Percentiles rank a stretch among this genome's conserved stretches.
phyloP scores from a whole-genome alignment of 2,888 invertebrate genomes.

The Oxycera nigricornis region DNA sequence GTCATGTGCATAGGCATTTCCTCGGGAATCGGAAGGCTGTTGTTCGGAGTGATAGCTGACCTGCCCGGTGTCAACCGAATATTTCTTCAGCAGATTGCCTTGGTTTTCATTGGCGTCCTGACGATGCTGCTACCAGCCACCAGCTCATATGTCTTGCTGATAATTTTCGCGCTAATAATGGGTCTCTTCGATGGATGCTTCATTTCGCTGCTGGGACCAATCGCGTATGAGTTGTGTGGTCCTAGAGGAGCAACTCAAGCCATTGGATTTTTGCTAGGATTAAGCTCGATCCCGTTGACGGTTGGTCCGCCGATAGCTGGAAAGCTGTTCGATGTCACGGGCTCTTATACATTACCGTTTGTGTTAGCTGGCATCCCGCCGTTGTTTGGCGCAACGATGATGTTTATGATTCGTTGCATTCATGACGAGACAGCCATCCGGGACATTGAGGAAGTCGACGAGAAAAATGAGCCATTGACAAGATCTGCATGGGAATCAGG shows the following conservation, averaged over 20 bases:
- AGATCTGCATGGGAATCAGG: conserved; percentile 50
- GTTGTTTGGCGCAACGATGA: conserved; percentile 76
- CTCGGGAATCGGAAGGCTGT: conserved; percentile 82
- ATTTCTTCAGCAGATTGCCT: conserved; percentile 84
- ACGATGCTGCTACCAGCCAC: conserved; percentile 80
- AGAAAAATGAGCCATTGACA: conserved; percentile 43
- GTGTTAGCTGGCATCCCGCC: conserved; percentile 86
- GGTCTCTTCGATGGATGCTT: conserved; percentile 94
- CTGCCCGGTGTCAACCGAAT: conserved; percentile 79
- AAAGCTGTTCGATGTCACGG: conserved; percentile 66
- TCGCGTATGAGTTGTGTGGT: conserved; percentile 90
- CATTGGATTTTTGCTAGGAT: conserved; percentile 86
- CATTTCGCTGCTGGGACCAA: conserved; percentile 88
- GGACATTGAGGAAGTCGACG: conserved; percentile 43
- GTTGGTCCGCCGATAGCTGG: conserved; percentile 89
- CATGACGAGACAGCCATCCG: conserved; percentile 55
- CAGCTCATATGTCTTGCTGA: conserved; percentile 69
- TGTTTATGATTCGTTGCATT: conserved; percentile 71
- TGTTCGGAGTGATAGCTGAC: conserved; percentile 87
- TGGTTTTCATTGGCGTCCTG: conserved; percentile 77
- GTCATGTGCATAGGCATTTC: conserved; percentile 86
- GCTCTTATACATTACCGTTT: conserved; percentile 79
- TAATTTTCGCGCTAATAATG: conserved; percentile 79
- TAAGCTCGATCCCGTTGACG: conserved; percentile 85
- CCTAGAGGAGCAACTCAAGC: conserved; percentile 83